Percentiles rank a stretch among this genome's conserved stretches.
Conservation (phyloP, 2,113 vertebrate species). For the Plestiodon gilberti region DNA sequence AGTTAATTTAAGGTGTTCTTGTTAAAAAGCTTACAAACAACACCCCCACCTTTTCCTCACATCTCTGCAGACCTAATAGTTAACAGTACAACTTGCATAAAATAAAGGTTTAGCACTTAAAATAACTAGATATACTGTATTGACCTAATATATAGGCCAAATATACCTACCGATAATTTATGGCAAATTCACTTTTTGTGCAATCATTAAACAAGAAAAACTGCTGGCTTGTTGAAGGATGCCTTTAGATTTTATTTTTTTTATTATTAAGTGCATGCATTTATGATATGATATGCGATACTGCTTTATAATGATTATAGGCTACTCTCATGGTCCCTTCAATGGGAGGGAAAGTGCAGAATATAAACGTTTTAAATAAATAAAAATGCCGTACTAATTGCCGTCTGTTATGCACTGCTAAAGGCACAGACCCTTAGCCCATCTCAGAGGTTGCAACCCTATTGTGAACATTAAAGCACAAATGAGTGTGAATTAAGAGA, state of each 20-base stretch:
- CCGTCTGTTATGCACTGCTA: background rate
- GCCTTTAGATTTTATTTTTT: too few relatives aligned
- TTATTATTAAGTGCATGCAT: too few relatives aligned
- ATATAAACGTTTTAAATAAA: too few relatives aligned
- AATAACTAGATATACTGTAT: background rate
- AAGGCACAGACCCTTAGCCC: background rate
- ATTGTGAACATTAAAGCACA: background rate
- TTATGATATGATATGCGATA: too few relatives aligned
- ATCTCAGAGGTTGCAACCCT: background rate
- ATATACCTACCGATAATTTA: background rate
- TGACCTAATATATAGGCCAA: background rate
- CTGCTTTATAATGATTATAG: too few relatives aligned
- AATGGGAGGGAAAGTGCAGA: too few relatives aligned
- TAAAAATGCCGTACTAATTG: background rate
- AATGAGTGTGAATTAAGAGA: background rate
- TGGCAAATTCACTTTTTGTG: background rate
- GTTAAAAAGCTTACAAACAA: background rate
- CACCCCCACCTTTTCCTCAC: background rate
- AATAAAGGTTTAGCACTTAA: background rate
- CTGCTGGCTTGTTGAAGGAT: too few relatives aligned
- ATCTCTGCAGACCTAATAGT: background rate
- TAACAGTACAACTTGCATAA: constrained; percentile 2
- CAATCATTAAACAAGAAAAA: background rate
- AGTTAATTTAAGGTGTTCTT: background rate
- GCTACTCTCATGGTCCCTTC: too few relatives aligned